These are phyloP conservation scores for Papilio polyxenes DNA, from an alignment of 1,140 invertebrate species.

Conservation along the genomic window DNA sequence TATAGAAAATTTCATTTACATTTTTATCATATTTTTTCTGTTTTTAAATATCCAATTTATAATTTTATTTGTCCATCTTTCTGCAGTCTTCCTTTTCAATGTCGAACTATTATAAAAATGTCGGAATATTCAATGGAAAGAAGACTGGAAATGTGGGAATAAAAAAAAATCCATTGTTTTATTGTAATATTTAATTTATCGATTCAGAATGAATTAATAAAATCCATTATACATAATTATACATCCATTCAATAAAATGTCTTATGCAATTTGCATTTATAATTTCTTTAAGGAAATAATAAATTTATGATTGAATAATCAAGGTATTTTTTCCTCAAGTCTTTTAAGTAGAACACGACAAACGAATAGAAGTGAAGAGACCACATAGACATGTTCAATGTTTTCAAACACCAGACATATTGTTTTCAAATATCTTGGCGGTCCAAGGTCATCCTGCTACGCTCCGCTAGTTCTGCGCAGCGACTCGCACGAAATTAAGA, in stretches of 20 bases:
- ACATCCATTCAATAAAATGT: neutral
- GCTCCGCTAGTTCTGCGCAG: too few species aligned
- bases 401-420: too few species aligned
- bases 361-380: neutral
- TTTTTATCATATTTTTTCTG: too few species aligned
- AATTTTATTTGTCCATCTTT: too few species aligned
- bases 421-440: too few species aligned
- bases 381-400: too few species aligned
- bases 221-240: neutral
- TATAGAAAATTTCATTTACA: too few species aligned
- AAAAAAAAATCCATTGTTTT: neutral
- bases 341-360: neutral
- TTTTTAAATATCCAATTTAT: too few species aligned
- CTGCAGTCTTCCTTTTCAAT: too few species aligned
- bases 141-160: neutral
- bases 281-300: neutral
- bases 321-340: neutral
- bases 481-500: too few species aligned
- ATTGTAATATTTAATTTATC: neutral
- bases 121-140: neutral
- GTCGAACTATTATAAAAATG: neutral
- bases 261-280: neutral
- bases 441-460: too few species aligned
- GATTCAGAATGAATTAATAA: slow-evolving; percentile 7
- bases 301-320: neutral